These are phyloP conservation scores for Salarias fasciatus DNA, from an alignment of 2,797 vertebrate genomes.

Conservation along the genomic window DNA sequence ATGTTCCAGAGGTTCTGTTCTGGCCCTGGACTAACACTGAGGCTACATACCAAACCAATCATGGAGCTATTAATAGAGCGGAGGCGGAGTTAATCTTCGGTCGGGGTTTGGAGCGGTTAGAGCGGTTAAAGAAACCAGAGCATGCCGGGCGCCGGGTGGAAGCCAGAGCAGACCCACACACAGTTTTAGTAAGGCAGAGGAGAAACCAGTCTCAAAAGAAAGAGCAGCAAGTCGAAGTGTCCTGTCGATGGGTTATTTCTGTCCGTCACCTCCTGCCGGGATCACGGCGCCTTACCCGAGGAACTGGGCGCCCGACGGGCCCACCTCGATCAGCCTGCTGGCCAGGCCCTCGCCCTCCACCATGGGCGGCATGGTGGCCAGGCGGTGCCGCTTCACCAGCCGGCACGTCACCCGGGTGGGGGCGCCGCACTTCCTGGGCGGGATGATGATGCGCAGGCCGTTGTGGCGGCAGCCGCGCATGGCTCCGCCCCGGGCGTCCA, in stretches of 20 bases:
- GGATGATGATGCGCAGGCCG: constrained; percentile 95
- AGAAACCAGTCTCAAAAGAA: constrained; percentile 63
- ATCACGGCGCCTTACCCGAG: constrained; percentile 99
- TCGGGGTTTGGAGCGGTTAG: constrained; percentile 32
- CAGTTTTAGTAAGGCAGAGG: constrained; percentile 68
- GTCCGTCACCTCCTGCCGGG: no score
- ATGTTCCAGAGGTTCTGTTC: no score
- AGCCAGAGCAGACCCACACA: constrained; percentile 62
- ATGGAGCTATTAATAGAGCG: constrained; percentile 64
- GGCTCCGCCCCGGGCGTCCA: constrained; percentile 96
- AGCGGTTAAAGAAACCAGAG: constrained; percentile 52
- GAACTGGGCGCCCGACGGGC: constrained; percentile 97
- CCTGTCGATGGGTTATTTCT: no score
- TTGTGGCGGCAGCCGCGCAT: constrained; percentile 98
- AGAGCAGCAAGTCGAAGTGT: constrained; percentile 52
- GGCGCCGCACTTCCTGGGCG: constrained; percentile 94
- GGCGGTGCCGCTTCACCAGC: constrained; percentile 94
- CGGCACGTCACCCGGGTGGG: constrained; percentile 96
- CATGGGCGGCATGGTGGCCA: constrained; percentile 98
- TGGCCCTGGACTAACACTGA: constrained; percentile 16
- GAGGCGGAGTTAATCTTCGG: constrained; percentile 44
- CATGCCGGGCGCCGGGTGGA: constrained; percentile 63
- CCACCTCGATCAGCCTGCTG: constrained; percentile 95
- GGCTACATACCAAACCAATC: constrained; percentile 75
- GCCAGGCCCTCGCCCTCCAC: constrained; percentile 96